A percentile compares a stretch with the other conserved stretches of the same genome.
These are phyloP conservation scores for Apostichopus parvimensis DNA, from an alignment of 35 echinoderm and acorn worm species.

Conservation along the genomic window DNA sequence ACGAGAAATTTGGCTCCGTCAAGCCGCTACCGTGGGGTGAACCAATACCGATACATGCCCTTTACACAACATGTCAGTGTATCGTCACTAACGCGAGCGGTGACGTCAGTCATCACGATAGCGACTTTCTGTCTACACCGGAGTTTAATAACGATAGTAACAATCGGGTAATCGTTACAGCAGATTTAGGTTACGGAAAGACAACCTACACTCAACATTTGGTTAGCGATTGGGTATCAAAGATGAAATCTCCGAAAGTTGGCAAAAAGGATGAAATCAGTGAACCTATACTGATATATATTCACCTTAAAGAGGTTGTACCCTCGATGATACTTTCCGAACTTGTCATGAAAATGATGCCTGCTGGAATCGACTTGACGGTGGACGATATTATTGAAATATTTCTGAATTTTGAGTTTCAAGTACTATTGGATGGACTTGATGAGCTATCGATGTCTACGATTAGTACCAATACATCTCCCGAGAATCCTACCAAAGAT, in stretches of 20 bases:
- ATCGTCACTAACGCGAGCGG: neutral
- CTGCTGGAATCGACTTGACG: neutral
- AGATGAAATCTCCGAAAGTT: neutral
- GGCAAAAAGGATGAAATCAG: neutral
- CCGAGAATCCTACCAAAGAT: neutral
- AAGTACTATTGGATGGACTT: neutral
- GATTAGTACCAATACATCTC: neutral
- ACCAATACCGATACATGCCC: neutral
- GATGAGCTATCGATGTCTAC: slow-evolving; percentile 17
- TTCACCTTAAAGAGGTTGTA: slow-evolving; percentile 17
- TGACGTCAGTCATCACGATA: neutral
- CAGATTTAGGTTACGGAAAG: slow-evolving; percentile 7
- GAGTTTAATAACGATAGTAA: neutral
- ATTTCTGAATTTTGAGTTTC: neutral
- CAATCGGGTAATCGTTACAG: neutral
- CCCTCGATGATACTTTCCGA: neutral
- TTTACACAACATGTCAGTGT: neutral
- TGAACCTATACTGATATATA: neutral
- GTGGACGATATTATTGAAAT: neutral
- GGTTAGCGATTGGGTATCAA: neutral
- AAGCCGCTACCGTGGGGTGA: neutral
- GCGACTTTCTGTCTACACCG: neutral
- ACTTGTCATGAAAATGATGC: neutral
- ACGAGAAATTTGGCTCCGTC: neutral
- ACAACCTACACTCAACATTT: neutral